A percentile compares a stretch with the other conserved stretches of the same genome.
These are phyloP conservation scores for Limnephilus auricula DNA, from an alignment of 2,888 invertebrate species.

Conservation along the genomic window DNA sequence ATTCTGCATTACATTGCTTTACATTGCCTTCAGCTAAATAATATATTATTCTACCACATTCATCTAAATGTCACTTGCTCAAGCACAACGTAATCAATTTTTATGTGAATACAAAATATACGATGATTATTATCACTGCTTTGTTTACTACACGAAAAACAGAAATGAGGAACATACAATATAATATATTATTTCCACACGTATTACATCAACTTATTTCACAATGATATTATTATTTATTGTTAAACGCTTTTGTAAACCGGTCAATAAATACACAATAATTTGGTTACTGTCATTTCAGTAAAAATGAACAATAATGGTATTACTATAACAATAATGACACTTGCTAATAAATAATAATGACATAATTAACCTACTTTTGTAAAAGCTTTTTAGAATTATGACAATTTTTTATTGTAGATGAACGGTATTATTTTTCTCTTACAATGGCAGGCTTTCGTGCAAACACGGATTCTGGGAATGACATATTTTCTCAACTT, in stretches of 20 bases:
- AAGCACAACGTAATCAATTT: not conserved
- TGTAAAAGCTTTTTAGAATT: not conserved
- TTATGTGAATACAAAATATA: not conserved
- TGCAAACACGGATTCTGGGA: too few relatives aligned
- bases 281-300: not conserved
- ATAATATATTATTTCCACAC: not conserved
- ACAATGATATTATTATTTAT: not conserved
- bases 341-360: not conserved
- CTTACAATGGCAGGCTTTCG: not conserved
- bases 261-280: not conserved
- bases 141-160: not conserved
- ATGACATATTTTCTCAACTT: too few relatives aligned
- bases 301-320: not conserved
- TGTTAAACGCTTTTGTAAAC: not conserved
- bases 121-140: not conserved
- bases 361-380: not conserved
- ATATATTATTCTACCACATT: too few relatives aligned
- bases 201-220: not conserved
- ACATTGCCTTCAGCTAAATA: too few relatives aligned
- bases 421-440: not conserved
- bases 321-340: too few relatives aligned
- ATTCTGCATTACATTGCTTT: too few relatives aligned
- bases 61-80: not conserved
- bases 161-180: not conserved
- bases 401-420: not conserved